Evolutionary conservation across 2,113 vertebrate genomes (phyloP).

Genomic region (Sinocyclocheilus rhinocerous): DNA sequence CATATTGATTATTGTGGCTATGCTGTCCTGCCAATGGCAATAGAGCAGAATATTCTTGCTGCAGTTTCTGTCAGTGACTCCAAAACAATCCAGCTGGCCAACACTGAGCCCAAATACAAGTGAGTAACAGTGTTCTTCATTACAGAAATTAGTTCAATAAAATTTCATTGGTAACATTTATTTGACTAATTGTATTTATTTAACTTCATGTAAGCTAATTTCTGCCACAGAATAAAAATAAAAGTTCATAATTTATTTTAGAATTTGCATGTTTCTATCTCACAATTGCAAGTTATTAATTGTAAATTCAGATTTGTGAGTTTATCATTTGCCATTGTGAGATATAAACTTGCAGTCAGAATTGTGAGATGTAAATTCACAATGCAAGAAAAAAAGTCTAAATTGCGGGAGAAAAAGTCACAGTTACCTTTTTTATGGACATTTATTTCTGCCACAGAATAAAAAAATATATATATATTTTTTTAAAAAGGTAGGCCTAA

Average conservation of each 20-base stretch:
- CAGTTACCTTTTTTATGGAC: no score
- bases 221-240: background rate
- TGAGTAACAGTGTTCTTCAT: slow-evolving; percentile 68
- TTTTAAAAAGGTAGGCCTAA: no score
- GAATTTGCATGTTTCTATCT: no score
- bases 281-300: background rate
- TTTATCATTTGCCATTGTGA: background rate
- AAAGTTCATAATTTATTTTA: background rate
- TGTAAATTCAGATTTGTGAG: background rate
- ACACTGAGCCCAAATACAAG: slow-evolving; percentile 84
- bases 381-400: no score
- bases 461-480: no score
- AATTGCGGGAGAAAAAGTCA: no score
- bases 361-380: no score
- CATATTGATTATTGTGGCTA: slow-evolving; percentile 99
- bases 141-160: background rate
- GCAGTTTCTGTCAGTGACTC: slow-evolving; percentile 84
- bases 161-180: no score
- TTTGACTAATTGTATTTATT: background rate
- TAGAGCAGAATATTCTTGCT: slow-evolving; percentile 92
- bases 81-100: slow-evolving; percentile 82
- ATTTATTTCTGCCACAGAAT: no score
- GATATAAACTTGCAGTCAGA: background rate
- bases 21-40: slow-evolving; percentile 95
- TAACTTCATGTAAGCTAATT: background rate